Evolutionary conservation across 37 sponge, comb jelly and placozoan genomes (phyloP).

Genomic region (Cliona cf. orientalis): DNA sequence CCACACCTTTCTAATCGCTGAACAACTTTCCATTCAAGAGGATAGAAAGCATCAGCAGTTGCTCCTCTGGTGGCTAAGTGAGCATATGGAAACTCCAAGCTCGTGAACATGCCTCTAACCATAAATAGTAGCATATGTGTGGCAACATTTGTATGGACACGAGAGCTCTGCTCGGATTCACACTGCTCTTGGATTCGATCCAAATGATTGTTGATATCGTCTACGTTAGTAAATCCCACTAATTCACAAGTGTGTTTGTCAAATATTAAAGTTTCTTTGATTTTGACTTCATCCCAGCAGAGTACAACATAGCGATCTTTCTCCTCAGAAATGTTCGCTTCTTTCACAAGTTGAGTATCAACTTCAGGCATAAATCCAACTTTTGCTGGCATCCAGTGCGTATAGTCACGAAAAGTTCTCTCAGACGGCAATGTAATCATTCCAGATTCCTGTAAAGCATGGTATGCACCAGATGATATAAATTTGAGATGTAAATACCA

Average conservation of each 20-base stretch:
- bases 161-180: no score
- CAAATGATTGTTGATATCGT: constrained; percentile 22
- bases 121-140: constrained; percentile 52
- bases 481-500: constrained; percentile 57
- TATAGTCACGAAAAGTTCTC: constrained; percentile 35
- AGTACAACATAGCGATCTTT: constrained; percentile 35
- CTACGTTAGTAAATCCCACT: constrained; percentile 39
- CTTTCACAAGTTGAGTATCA: constrained; percentile 30
- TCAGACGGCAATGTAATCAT: constrained; percentile 45
- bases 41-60: constrained; percentile 29
- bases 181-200: constrained; percentile 17
- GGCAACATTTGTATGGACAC: not conserved
- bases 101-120: constrained; percentile 40
- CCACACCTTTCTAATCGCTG: no score
- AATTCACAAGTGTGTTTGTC: constrained; percentile 36
- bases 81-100: constrained; percentile 45
- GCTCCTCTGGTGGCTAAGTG: constrained; percentile 20
- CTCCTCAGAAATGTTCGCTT: constrained; percentile 26
- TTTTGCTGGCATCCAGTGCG: constrained; percentile 12
- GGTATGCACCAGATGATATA: constrained; percentile 30
- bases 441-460: constrained; percentile 37
- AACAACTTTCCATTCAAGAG: constrained; percentile 45
- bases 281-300: constrained; percentile 32
- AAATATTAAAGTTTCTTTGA: constrained; percentile 46
- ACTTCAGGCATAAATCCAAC: constrained; percentile 35